Evolutionary conservation across 2,797 vertebrate genomes (phyloP).

Genomic region (Myotis myotis): DNA sequence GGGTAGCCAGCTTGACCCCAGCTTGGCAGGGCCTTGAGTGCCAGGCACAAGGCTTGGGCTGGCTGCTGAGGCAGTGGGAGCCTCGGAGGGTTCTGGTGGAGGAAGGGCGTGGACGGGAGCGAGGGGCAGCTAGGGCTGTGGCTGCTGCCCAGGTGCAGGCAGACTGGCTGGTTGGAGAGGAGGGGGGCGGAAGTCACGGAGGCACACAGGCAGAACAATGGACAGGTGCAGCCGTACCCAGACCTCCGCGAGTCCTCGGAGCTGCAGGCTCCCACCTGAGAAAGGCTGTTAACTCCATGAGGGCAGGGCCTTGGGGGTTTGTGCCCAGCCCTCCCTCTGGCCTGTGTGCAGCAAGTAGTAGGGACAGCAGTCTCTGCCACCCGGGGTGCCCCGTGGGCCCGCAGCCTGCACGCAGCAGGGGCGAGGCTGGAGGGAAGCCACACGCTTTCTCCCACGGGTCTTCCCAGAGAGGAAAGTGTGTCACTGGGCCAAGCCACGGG

Average conservation of each 20-base stretch:
- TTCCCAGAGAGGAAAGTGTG: neutral
- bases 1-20: neutral
- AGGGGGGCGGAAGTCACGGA: neutral
- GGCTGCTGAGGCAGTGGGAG: neutral
- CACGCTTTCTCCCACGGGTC: rapidly evolving
- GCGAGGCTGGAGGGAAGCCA: neutral
- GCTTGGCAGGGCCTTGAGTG: neutral
- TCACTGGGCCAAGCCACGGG: neutral
- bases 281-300: neutral
- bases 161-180: rapidly evolving
- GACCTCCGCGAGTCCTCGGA: rapidly evolving
- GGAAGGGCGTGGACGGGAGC: neutral
- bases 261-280: neutral
- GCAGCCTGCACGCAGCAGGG: no score
- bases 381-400: rapidly evolving
- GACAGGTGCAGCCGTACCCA: no score
- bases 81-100: neutral
- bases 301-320: no score
- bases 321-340: neutral
- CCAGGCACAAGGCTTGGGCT: neutral
- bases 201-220: no score
- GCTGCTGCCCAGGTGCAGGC: neutral
- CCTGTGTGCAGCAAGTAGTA: neutral
- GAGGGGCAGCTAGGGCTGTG: neutral
- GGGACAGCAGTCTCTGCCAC: neutral